These are phyloP conservation scores for Alouatta palliata DNA, from an alignment of 2,113 vertebrate species.

Conservation along the genomic window DNA sequence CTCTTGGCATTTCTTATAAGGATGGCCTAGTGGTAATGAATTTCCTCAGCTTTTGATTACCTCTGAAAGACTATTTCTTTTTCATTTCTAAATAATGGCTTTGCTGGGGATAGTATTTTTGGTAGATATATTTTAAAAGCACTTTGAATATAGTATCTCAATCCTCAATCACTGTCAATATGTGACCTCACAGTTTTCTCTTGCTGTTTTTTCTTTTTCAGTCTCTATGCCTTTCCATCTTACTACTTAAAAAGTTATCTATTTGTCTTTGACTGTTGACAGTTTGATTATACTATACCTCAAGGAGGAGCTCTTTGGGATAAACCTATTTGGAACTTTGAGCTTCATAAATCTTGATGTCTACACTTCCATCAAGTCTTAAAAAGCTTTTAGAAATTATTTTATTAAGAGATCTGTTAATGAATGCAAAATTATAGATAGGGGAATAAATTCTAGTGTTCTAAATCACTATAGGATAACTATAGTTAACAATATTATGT, in stretches of 20 bases:
- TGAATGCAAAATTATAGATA: too few species aligned
- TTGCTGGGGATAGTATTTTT: not conserved
- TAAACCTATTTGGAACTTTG: not conserved
- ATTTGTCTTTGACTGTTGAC: not conserved
- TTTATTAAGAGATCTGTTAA: not conserved
- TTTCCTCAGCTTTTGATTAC: not conserved
- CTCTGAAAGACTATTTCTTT: not conserved
- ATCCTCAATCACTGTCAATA: not conserved
- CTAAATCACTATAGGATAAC: too few species aligned
- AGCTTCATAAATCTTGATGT: not conserved
- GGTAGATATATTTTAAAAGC: not conserved
- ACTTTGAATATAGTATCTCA: not conserved
- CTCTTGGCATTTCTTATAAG: not conserved
- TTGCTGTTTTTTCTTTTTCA: too few species aligned
- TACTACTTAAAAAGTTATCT: not conserved
- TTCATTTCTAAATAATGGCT: not conserved
- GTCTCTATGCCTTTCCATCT: not conserved
- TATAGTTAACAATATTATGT: too few species aligned
- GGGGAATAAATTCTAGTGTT: too few species aligned
- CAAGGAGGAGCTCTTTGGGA: not conserved
- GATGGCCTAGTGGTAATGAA: not conserved
- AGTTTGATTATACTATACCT: not conserved
- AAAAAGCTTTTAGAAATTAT: not conserved
- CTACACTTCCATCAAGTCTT: not conserved
- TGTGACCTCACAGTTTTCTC: too few species aligned